Evolutionary conservation across 2,888 invertebrate species (phyloP).

Genomic region (Hypena proboscidalis): DNA sequence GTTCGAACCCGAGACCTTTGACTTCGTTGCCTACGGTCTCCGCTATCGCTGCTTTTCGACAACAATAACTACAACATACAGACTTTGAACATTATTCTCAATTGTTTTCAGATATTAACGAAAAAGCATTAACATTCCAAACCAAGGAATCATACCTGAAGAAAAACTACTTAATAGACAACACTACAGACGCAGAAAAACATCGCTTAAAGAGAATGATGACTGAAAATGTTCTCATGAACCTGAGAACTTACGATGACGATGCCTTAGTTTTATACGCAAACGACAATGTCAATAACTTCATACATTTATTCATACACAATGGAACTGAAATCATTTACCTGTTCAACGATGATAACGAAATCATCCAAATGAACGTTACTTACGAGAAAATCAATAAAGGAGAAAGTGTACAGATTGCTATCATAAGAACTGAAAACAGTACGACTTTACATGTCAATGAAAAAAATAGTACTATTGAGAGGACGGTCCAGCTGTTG

Average conservation of each 20-base stretch:
- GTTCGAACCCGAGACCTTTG: no score
- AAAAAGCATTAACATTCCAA: slow-evolving; percentile 94
- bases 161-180: slow-evolving; percentile 91
- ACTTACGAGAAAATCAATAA: slow-evolving; percentile 90
- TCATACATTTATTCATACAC: slow-evolving; percentile 94
- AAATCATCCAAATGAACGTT: slow-evolving; percentile 92
- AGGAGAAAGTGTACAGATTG: slow-evolving; percentile 94
- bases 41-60: no score
- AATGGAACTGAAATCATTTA: slow-evolving; percentile 93
- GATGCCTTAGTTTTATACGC: slow-evolving; percentile 94
- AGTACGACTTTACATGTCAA: slow-evolving; percentile 93
- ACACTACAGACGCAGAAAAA: slow-evolving; percentile 86
- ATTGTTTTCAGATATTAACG: slow-evolving; percentile 93
- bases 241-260: slow-evolving; percentile 94
- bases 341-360: slow-evolving; percentile 92
- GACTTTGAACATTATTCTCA: no score
- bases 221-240: slow-evolving; percentile 92
- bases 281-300: slow-evolving; percentile 97
- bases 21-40: no score
- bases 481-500: slow-evolving; percentile 88
- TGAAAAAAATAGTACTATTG: slow-evolving; percentile 89
- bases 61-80: no score
- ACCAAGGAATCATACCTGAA: slow-evolving; percentile 92
- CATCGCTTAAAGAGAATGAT: slow-evolving; percentile 90
- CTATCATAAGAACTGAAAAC: slow-evolving; percentile 90